A percentile compares a stretch with the other conserved stretches of the same genome.
phyloP scores from a whole-genome alignment of 2,113 vertebrate species.

The Loxodonta africana region DNA sequence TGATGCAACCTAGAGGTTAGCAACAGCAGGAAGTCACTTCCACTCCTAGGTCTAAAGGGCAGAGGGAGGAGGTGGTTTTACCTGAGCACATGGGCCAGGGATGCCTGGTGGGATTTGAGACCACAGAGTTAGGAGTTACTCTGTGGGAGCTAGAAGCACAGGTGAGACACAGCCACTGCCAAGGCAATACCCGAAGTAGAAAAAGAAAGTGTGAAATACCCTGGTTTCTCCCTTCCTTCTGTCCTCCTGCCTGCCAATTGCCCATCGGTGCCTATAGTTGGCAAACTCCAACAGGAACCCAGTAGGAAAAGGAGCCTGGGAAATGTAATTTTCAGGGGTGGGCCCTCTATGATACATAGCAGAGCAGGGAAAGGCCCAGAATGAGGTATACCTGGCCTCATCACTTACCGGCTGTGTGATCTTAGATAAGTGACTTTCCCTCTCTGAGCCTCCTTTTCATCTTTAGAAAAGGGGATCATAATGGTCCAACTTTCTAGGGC shows the following conservation, averaged over 20 bases:
- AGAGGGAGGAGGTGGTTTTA: neutral
- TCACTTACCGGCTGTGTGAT: neutral
- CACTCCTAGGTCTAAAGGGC: neutral
- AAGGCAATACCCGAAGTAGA: neutral
- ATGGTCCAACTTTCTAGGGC: neutral
- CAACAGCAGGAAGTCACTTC: neutral
- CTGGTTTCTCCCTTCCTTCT: neutral
- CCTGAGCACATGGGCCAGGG: neutral
- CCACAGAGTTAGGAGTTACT: neutral
- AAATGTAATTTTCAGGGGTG: conserved; percentile 16
- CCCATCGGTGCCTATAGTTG: neutral
- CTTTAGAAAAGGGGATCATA: neutral
- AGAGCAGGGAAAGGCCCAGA: neutral
- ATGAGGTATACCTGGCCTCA: neutral
- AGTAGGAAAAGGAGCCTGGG: neutral
- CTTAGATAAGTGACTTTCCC: neutral
- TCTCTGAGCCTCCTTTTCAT: neutral
- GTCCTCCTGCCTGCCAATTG: neutral
- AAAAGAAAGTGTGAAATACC: neutral
- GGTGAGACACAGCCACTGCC: neutral
- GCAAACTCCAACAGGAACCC: neutral
- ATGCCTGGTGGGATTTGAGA: neutral
- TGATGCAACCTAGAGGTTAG: neutral
- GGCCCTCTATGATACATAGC: neutral
- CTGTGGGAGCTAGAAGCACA: neutral